Evolutionary conservation across 2,113 vertebrate genomes (phyloP).

Genomic region (Pluvianellus socialis): DNA sequence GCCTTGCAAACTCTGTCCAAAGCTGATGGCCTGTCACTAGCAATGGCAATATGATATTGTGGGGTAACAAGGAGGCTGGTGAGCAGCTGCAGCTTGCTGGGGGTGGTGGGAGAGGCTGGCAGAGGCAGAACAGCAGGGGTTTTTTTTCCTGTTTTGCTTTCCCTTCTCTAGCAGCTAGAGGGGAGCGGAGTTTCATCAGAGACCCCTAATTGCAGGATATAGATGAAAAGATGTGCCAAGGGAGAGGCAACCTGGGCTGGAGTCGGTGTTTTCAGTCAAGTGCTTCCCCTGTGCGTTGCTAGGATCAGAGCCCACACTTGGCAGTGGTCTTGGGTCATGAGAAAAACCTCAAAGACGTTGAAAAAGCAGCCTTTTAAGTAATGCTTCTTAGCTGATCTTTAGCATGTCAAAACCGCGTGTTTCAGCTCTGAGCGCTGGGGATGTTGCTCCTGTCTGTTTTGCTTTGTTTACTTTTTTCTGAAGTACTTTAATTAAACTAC

Average conservation of each 20-base stretch:
- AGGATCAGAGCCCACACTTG: background rate
- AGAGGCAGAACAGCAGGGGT: background rate
- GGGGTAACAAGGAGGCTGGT: background rate
- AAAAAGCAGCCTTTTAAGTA: background rate
- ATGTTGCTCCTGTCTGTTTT: background rate
- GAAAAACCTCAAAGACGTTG: background rate
- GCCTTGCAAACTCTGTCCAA: background rate
- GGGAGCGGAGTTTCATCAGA: background rate
- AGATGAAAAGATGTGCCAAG: background rate
- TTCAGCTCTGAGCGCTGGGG: background rate
- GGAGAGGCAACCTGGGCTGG: background rate
- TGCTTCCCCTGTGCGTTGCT: background rate
- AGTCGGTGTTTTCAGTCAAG: background rate
- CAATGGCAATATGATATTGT: background rate
- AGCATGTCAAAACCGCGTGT: background rate
- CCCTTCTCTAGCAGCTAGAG: constrained; percentile 10
- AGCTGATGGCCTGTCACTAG: background rate
- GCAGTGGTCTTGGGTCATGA: background rate
- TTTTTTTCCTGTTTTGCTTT: background rate
- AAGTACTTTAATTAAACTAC: background rate
- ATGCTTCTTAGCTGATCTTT: background rate
- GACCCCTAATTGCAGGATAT: fast-evolving
- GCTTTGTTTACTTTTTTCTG: background rate
- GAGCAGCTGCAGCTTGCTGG: background rate
- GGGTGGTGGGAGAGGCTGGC: background rate